Base-by-base conservation (phyloP, 2,888 invertebrate species). In the Linhomoeus sp. region DNA sequence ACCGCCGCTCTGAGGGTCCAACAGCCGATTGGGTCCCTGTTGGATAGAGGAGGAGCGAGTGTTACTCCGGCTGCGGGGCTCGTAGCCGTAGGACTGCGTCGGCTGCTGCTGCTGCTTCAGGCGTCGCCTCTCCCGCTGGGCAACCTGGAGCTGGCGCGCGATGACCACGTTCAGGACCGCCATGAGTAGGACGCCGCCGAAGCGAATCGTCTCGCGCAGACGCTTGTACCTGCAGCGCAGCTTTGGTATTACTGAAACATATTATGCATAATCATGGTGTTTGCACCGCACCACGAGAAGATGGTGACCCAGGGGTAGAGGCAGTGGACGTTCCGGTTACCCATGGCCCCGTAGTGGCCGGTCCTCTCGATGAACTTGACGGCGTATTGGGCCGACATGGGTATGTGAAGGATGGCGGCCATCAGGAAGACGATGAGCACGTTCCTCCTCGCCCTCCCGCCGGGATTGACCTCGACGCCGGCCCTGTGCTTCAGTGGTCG, bases 391-490 rank as follows among this genome's bases (percentile, higher is more conserved):
- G 57, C 42, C 7, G 54, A 52, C 56, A 62, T 58, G 2, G 62
- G 62, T n/a, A 55, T 39, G 41, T 62, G 62, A 2, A 63, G 51
- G 7, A 57, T 3, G 19, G 56, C 45, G 12, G 60, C 53, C n/a
- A 54, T 23, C 14, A 55, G 7, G 15, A 56, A 47, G 17, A 55
- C 54, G 9, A 51, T 35, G 2, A 41, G 22, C 22, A 63, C 60
- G 44, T 57, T 59, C 3, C 47, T 39, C 2, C 51, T 48, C 5
- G 58, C 58, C 29, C 46, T 22, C 35, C 36, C 38, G 17, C 45
- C 48, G 1, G 53, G 54, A 29, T 52, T 50, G 37, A 37, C 12
- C n/a, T 5, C 37, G n/a, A 17, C 37, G 3, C 12, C 17, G 37
- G n/a, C n/a, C 9, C n/a, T 29, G 35, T 43, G 12, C 19, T 29